Percentiles rank a stretch among this genome's conserved stretches.
Conservation (phyloP, 2,797 vertebrate species). For the Pantherophis vulpinus region DNA sequence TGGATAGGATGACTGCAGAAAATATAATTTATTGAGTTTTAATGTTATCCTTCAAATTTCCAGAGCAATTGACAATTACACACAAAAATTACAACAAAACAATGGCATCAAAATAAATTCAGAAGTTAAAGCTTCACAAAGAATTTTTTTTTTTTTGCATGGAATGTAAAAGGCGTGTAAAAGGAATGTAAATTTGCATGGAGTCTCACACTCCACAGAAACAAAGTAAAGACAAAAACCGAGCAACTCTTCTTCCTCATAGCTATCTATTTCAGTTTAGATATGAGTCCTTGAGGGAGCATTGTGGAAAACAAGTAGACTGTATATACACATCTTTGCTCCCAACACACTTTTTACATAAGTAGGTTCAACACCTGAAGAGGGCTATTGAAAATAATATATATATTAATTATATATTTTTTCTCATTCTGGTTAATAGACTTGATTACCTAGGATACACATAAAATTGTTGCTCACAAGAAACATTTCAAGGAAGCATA, state of each 20-base stretch:
- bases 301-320: neutral
- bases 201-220: neutral
- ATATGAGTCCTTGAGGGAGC: neutral
- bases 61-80: neutral
- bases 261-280: neutral
- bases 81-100: neutral
- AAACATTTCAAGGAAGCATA: neutral
- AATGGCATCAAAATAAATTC: neutral
- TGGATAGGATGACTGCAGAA: conserved; percentile 88
- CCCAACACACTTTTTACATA: neutral
- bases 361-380: neutral
- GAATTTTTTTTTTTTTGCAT: neutral
- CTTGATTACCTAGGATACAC: neutral
- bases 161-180: neutral
- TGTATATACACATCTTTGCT: neutral
- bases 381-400: neutral
- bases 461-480: neutral
- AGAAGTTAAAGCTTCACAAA: neutral
- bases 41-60: neutral
- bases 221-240: neutral
- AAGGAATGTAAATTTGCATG: too few relatives aligned
- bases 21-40: neutral
- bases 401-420: neutral
- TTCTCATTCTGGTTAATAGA: neutral
- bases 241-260: neutral